Percentiles rank a stretch among this genome's conserved stretches.
phyloP scores from a whole-genome alignment of 2,797 vertebrate genomes.

The Macroramphosus scolopax region DNA sequence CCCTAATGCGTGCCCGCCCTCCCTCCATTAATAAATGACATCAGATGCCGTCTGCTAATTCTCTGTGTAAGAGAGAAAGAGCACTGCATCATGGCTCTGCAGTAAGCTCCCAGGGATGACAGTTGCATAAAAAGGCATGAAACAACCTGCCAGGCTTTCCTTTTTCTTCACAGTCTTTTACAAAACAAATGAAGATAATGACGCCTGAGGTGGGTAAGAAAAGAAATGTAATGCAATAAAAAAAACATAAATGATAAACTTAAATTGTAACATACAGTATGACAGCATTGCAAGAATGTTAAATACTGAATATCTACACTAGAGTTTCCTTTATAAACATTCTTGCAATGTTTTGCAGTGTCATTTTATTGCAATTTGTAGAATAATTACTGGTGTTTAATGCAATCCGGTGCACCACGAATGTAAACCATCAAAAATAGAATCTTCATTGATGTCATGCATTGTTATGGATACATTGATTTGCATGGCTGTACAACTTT shows the following conservation, averaged over 20 bases:
- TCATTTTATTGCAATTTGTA: too few species aligned
- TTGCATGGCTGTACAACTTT: conserved; percentile 1
- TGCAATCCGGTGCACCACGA: too few species aligned
- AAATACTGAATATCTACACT: too few species aligned
- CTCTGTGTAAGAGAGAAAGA: conserved; percentile 45
- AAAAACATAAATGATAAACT: conserved; percentile 8
- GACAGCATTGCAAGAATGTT: too few species aligned
- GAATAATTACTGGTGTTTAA: too few species aligned
- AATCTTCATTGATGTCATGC: too few species aligned
- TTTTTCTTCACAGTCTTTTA: conserved; percentile 36
- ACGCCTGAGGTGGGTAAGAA: conserved; percentile 15
- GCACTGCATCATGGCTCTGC: conserved; percentile 60
- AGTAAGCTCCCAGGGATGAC: conserved; percentile 65
- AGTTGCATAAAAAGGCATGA: conserved; percentile 71
- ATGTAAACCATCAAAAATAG: too few species aligned
- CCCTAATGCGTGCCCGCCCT: conserved; percentile 42
- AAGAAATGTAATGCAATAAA: conserved; percentile 10
- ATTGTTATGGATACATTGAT: conserved; percentile 9
- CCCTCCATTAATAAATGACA: conserved; percentile 70
- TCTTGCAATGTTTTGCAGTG: too few species aligned
- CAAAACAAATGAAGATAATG: conserved; percentile 46
- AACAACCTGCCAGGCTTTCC: conserved; percentile 62
- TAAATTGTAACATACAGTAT: not conserved
- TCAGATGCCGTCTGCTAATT: conserved; percentile 68
- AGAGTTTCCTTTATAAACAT: too few species aligned